Conservation (phyloP, 2,113 vertebrate genomes). For the Tapirus terrestris region DNA sequence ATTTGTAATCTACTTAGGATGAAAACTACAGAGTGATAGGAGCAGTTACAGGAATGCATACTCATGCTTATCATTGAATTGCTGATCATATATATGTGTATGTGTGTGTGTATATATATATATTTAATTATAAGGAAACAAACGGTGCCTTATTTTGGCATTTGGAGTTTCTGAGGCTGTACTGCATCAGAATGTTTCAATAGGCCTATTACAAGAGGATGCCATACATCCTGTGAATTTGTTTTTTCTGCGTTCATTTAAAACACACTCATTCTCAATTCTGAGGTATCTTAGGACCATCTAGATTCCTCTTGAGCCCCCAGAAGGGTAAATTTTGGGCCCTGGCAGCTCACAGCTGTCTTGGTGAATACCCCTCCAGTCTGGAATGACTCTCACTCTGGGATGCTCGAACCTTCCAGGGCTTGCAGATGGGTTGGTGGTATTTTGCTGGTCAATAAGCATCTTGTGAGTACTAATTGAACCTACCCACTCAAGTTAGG, state of each 20-base stretch:
- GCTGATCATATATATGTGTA: background rate
- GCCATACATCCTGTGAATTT: background rate
- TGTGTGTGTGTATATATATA: background rate
- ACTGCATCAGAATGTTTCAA: background rate
- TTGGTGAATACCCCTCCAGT: background rate
- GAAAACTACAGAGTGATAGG: background rate
- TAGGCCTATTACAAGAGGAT: background rate
- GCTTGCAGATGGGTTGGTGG: background rate
- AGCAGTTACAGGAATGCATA: background rate
- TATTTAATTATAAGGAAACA: background rate
- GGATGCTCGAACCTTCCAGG: background rate
- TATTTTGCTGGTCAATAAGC: background rate
- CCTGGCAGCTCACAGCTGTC: background rate
- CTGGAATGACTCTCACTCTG: background rate
- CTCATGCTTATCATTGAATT: background rate
- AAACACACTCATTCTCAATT: background rate
- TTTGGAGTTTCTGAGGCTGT: background rate
- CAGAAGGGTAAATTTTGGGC: background rate
- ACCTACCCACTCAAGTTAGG: background rate
- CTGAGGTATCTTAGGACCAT: background rate
- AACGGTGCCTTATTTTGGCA: background rate
- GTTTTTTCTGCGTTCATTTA: background rate
- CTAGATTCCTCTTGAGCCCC: background rate
- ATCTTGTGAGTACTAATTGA: background rate
- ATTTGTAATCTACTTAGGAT: slow-evolving; percentile 33